A percentile compares a stretch with the other conserved stretches of the same genome.
phyloP scores from a whole-genome alignment of 2,888 invertebrate genomes.

The Proisotoma minuta region DNA sequence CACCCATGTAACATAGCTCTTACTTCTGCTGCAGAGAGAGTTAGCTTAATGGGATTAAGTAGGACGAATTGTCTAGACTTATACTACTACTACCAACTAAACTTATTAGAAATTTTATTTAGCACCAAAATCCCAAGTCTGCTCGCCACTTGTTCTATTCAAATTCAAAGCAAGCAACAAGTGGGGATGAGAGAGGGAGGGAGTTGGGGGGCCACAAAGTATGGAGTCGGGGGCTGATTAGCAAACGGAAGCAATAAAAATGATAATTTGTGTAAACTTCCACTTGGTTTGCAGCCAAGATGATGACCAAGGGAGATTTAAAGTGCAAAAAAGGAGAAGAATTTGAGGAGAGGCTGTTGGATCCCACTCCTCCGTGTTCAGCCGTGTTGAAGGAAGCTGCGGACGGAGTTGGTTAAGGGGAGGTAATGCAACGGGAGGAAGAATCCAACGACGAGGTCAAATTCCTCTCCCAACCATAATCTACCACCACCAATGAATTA shows the following conservation, averaged over 20 bases:
- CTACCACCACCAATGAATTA: no score
- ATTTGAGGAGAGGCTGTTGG: conserved; percentile 16
- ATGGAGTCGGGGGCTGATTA: no score
- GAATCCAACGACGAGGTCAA: conserved; percentile 36
- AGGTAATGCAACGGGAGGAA: conserved; percentile 40
- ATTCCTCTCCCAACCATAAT: no score
- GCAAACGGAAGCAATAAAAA: conserved; percentile 20
- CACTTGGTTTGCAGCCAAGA: background rate
- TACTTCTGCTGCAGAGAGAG: no score
- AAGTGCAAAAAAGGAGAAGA: conserved; percentile 18
- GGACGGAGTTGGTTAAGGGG: conserved; percentile 26
- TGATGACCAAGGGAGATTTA: conserved; percentile 16
- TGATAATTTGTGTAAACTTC: conserved; percentile 4
- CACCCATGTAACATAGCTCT: no score
- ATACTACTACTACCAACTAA: no score
- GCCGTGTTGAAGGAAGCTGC: conserved; percentile 16
- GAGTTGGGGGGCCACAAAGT: conserved; percentile 6
- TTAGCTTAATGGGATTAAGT: conserved; percentile 28
- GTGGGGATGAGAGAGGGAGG: background rate
- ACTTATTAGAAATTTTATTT: no score
- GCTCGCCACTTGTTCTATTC: background rate
- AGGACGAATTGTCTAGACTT: conserved; percentile 43
- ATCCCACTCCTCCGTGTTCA: background rate
- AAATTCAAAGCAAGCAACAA: background rate
- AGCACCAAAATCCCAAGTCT: background rate